These are phyloP conservation scores for Willisornis vidua DNA, from an alignment of 2,113 vertebrate species.

Conservation along the genomic window DNA sequence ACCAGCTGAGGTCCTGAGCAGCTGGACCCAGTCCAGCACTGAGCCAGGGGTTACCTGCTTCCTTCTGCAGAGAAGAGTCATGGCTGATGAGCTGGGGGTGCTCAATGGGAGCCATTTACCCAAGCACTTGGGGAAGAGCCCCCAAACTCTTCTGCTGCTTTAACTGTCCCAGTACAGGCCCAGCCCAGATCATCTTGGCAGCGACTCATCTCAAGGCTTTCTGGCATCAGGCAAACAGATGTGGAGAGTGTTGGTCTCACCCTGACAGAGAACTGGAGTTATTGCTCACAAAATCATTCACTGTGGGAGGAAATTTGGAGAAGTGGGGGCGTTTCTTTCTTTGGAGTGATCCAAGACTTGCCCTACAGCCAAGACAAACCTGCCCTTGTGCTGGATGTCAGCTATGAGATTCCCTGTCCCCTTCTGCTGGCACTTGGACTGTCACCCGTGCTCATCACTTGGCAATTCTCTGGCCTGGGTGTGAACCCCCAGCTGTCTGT, in stretches of 20 bases:
- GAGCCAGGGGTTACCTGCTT: not conserved
- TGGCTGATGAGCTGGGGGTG: not conserved
- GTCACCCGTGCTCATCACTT: rapidly evolving
- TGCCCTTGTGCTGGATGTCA: not conserved
- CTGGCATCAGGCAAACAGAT: not conserved
- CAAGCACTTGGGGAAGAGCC: not conserved
- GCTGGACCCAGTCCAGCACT: not conserved
- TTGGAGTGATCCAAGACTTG: not conserved
- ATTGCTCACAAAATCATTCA: not conserved
- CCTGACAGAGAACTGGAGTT: not conserved
- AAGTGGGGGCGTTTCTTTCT: not conserved
- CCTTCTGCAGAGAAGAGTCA: not conserved
- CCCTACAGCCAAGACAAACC: not conserved
- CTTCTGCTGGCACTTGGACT: not conserved
- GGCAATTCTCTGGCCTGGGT: not conserved
- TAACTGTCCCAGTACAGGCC: not conserved
- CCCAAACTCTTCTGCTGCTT: not conserved
- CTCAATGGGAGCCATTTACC: not conserved
- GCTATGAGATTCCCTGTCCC: not conserved
- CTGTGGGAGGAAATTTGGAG: not conserved
- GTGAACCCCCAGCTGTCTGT: not conserved
- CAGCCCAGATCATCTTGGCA: not conserved
- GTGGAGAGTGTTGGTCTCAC: not conserved
- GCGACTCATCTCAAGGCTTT: not conserved
- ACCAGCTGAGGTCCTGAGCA: not conserved